These are phyloP conservation scores for Myrmecobius fasciatus DNA, from an alignment of 2,113 vertebrate genomes.

Conservation along the genomic window DNA sequence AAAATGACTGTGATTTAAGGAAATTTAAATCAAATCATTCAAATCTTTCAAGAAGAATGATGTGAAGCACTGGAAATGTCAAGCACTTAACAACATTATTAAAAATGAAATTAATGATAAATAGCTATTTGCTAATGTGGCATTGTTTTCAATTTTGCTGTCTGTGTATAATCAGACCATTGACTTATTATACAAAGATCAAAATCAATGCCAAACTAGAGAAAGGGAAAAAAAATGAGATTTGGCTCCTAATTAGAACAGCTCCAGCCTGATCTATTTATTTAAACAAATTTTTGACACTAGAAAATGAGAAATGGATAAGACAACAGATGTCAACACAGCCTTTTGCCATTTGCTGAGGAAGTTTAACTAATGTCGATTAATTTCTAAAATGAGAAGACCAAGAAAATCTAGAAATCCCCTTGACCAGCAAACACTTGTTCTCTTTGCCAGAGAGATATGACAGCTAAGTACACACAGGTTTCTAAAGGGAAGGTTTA, in stretches of 20 bases:
- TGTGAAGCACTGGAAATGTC: neutral
- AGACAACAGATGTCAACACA: neutral
- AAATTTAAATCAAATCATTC: neutral
- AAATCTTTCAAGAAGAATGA: neutral
- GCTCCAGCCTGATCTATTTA: neutral
- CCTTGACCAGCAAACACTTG: neutral
- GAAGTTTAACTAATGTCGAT: neutral
- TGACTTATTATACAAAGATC: neutral
- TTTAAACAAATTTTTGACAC: neutral
- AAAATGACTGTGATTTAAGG: neutral
- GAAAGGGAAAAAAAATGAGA: neutral
- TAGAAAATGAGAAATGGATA: neutral
- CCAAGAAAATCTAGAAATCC: neutral
- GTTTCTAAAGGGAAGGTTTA: too few species aligned
- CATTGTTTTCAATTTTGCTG: neutral
- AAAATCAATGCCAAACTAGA: neutral
- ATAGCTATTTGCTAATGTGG: neutral
- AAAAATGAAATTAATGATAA: neutral
- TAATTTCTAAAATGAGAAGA: neutral
- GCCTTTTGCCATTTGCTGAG: neutral
- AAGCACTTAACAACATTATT: neutral
- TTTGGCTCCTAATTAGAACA: neutral
- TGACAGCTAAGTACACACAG: neutral
- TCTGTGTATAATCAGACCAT: neutral
- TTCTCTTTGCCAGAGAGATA: neutral